Base-by-base conservation (phyloP, 2,797 vertebrate species). In the Chelmon rostratus region DNA sequence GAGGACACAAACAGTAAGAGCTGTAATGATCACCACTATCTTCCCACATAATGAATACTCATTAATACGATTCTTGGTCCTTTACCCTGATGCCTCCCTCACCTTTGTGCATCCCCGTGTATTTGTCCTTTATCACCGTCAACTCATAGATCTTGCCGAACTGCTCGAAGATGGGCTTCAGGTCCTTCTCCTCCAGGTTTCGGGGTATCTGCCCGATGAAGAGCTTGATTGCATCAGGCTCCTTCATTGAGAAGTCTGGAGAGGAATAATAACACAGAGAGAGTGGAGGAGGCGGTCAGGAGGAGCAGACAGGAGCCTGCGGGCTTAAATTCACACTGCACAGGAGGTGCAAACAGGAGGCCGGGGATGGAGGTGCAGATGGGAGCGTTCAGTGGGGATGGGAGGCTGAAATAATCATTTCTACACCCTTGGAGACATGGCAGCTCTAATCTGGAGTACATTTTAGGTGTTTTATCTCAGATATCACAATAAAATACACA, bases 91-190 rank as follows among this genome's bases (percentile, higher is more conserved):
- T 2, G 18, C 16, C 69, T 71, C 61, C 54, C 80, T 92, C 85
- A 96, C 96, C 96, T 96, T 96, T 96, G 94, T 96, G 95, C 95
- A 95, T 95, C 82, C 96, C 96, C 1, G 96, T 96, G 89, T 96
- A 96, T 89, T 96, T 96, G 92, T 96, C 96, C 91, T 96, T 96
- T 86, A 96, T 96, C 88, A 96, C 96, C 12, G 96, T 96, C 79
- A 96, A 90, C 86, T 96, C 96, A 21, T 96, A 96, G 91, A 96
- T 96, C 91, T 96, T 96, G 58, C 94, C 95, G 57, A 96, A 96
- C 91, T 96, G 95, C 88, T 96, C 95, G 7, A 96, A 96, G 73
- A 96, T 96, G 81, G 96, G 96, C 86, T 96, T 96, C 80, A 96
- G 89, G 92, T 96, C 95, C 82, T 96, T 96, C 87, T 96, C 95